Evolutionary conservation across 2,888 invertebrate genomes (phyloP).

Genomic region (Apodemia mormo): DNA sequence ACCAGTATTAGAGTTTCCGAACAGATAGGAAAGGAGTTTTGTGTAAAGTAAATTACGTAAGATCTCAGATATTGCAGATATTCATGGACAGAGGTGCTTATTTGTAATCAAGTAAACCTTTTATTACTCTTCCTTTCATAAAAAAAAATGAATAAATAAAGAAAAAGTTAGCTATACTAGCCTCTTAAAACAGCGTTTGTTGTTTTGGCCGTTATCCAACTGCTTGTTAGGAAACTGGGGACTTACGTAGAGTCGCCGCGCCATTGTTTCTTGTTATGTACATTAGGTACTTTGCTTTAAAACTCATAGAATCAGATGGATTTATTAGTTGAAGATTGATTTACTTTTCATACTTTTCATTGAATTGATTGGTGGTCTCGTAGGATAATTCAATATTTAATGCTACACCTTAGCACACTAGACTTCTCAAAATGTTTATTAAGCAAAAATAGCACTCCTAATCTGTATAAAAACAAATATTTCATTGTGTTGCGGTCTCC

Average conservation of each 20-base stretch:
- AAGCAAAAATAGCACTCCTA: no score
- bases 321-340: constrained; percentile 19
- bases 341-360: neutral
- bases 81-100: neutral
- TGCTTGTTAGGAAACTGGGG: constrained; percentile 73
- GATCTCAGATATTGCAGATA: no score
- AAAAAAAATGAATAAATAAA: neutral
- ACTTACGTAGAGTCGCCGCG: constrained; percentile 53
- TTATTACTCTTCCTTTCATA: neutral
- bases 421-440: no score
- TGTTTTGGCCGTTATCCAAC: constrained; percentile 71
- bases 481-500: no score
- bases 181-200: constrained; percentile 50
- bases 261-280: constrained; percentile 65
- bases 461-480: no score
- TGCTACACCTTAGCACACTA: no score
- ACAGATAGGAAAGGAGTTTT: no score
- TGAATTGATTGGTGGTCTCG: no score
- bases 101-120: neutral
- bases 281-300: constrained; percentile 39
- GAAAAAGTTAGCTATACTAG: constrained; percentile 18
- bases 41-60: no score
- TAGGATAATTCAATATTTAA: no score
- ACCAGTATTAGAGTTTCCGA: no score
- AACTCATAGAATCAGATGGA: constrained; percentile 19